Evolutionary conservation across 35 echinoderm and acorn worm species (phyloP), one percentile per base, ranked within the genome.

Genomic region (Eucidaris tribuloides): DNA sequence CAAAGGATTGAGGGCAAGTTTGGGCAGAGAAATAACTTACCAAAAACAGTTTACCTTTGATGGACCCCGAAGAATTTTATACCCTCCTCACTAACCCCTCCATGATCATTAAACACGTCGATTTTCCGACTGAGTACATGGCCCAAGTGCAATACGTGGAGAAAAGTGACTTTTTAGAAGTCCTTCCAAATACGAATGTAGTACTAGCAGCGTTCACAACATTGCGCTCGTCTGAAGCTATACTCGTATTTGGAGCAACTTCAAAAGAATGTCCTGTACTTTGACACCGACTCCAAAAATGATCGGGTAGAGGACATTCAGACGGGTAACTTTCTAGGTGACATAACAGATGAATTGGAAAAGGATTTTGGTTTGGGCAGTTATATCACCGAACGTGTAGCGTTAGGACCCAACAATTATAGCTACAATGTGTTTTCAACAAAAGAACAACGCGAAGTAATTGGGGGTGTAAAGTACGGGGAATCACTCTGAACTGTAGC

Each of bases 1-100:
- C 49, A 79, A 79, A 6, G 93, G 88, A 28, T 60, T 91, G 22
- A 58, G 93, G 89, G 89, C 0, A 96, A 91, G 31, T 87, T 96
- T 40, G 92, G 82, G n/a, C 93, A 88, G 66, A 55, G 93, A 36
- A 45, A 34, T 18, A 87, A 87, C 54, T 45, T 96, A 9, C 38
- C 64, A 22, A 55, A 86, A 68, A 85, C 64, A 13, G 58, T 82
- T 37, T 45, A 85, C n/a, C n/a, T 7, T 11, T 86, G 2, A 63
- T 55, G 3, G 65, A 89, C 6, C 68, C 88, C 17, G 66, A 30
- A 58, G 49, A 63, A 50, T 55, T 86, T n/a, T 83, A 98, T 24
- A 97, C 89, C 62, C 84, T 89, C 24, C 32, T 70, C 4, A 30
- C 24, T 70, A 0, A 9, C 18, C 7, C 11, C 32, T 35, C 64